Evolutionary conservation across 2,888 invertebrate species (phyloP).

Genomic region (Ryuthela nishihirai): DNA sequence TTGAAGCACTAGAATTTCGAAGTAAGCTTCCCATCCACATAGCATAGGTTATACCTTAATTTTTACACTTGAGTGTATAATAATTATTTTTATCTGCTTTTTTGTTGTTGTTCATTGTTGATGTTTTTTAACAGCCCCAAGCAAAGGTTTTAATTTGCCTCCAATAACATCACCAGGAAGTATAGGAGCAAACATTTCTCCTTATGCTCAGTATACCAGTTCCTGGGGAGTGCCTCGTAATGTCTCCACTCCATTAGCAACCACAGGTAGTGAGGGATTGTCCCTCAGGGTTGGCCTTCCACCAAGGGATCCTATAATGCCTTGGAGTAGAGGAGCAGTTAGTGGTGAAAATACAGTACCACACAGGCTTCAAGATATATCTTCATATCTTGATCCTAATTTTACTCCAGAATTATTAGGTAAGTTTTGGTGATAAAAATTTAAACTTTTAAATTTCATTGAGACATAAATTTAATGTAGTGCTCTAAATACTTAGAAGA

Average conservation of each 20-base stretch:
- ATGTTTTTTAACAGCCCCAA: conserved; percentile 8
- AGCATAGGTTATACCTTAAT: background rate
- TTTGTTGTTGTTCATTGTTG: background rate
- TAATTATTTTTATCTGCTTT: background rate
- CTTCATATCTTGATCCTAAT: conserved; percentile 33
- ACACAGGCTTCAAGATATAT: conserved; percentile 31
- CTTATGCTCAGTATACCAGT: conserved; percentile 28
- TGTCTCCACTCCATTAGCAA: conserved; percentile 31
- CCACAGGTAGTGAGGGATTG: conserved; percentile 20
- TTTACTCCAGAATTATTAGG: conserved; percentile 32
- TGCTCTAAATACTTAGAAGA: no score
- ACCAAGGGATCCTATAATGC: conserved; percentile 22
- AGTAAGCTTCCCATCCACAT: no score
- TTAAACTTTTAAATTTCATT: background rate
- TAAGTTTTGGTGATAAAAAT: background rate
- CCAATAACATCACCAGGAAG: conserved; percentile 6
- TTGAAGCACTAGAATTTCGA: no score
- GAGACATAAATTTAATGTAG: background rate
- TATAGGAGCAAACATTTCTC: conserved; percentile 22
- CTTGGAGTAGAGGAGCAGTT: conserved; percentile 24
- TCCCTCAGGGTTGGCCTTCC: conserved; percentile 23
- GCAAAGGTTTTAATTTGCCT: conserved; percentile 30
- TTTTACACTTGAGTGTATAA: background rate
- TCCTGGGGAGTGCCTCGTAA: conserved; percentile 36
- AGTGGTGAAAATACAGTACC: conserved; percentile 16